phyloP scores from a whole-genome alignment of 1,140 invertebrate genomes.

The Paracyclopina nana region DNA sequence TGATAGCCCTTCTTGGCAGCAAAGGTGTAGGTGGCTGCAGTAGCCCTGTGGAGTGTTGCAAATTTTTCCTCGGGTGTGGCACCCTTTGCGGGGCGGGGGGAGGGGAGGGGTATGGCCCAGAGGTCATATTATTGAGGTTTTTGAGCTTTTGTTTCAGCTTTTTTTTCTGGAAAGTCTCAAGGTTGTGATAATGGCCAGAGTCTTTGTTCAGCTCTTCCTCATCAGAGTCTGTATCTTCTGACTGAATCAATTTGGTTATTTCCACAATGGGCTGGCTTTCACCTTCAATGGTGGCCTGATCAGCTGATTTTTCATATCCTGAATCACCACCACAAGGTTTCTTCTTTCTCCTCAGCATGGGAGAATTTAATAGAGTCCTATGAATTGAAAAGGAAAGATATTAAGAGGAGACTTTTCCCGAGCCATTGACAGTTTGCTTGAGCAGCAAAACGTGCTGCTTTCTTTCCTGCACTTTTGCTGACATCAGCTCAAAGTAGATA shows the following conservation, averaged over 20 bases:
- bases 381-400: slow-evolving; percentile 21
- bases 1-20: too few relatives aligned
- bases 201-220: slow-evolving; percentile 33
- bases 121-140: too few relatives aligned
- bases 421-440: too few relatives aligned
- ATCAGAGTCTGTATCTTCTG: slow-evolving; percentile 39
- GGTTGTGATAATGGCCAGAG: slow-evolving; percentile 44
- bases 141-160: slow-evolving; percentile 74
- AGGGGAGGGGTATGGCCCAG: too few relatives aligned
- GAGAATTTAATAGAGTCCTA: slow-evolving; percentile 56
- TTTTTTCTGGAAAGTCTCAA: slow-evolving; percentile 85
- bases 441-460: background rate
- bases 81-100: too few relatives aligned
- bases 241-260: too few relatives aligned
- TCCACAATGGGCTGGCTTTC: too few relatives aligned
- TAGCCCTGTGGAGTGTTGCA: too few relatives aligned
- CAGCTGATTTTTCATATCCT: background rate
- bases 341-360: slow-evolving; percentile 46
- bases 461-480: background rate
- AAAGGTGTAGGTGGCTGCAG: too few relatives aligned
- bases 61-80: too few relatives aligned
- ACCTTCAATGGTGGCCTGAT: background rate
- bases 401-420: too few relatives aligned
- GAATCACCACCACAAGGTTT: slow-evolving; percentile 19
- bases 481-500: background rate